Evolutionary conservation across 2,888 invertebrate species (phyloP).

Genomic region (Steinernema carpocapsae): DNA sequence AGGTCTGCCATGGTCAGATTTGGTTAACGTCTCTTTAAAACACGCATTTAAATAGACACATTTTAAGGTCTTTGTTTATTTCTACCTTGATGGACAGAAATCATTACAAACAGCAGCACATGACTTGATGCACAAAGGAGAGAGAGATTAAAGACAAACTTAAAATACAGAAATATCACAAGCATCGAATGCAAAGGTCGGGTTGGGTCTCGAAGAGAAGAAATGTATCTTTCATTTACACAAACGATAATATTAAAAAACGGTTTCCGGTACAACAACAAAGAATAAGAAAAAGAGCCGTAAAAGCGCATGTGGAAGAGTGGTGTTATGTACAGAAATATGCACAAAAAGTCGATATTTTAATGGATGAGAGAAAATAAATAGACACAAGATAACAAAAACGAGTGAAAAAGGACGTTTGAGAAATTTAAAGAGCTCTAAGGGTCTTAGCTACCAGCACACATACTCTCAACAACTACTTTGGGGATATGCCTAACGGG

Average conservation of each 20-base stretch:
- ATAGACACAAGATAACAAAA: not conserved
- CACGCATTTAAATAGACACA: too few species aligned
- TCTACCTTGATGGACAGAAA: constrained; percentile 18
- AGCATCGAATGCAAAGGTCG: constrained; percentile 15
- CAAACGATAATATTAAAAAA: not conserved
- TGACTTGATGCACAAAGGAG: not conserved
- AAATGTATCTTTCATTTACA: not conserved
- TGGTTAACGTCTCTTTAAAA: too few species aligned
- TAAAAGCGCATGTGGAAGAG: constrained; percentile 2
- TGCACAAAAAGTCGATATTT: too few species aligned
- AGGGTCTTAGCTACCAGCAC: constrained; percentile 27
- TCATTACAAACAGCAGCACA: constrained; percentile 11
- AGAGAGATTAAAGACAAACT: not conserved
- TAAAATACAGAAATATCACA: constrained; percentile 3
- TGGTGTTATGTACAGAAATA: constrained; percentile 28
- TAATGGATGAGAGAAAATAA: not conserved
- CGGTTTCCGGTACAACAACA: not conserved
- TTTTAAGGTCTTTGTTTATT: constrained; percentile 2
- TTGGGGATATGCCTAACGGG: constrained; percentile 27
- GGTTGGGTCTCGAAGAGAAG: not conserved
- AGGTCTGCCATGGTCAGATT: too few species aligned
- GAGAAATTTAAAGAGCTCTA: constrained; percentile 22
- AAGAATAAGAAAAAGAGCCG: constrained; percentile 7
- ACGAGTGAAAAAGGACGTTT: too few species aligned
- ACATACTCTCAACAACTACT: constrained; percentile 29